Percentiles rank a stretch among this genome's conserved stretches.
phyloP scores from a whole-genome alignment of 2,797 vertebrate species.

The Argyrosomus regius region DNA sequence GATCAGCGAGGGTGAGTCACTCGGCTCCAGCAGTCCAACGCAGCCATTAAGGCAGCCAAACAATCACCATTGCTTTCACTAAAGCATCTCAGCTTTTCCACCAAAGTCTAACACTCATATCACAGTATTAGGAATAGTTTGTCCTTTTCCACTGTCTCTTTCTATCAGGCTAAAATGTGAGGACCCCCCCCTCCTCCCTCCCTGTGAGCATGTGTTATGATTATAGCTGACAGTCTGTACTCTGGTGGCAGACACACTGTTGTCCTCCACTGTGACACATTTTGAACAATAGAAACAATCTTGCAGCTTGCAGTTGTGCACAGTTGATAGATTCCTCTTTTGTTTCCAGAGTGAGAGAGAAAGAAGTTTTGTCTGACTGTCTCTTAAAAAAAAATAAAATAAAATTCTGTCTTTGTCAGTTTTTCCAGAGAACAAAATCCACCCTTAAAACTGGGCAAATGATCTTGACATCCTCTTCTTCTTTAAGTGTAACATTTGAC shows the following conservation, averaged over 20 bases:
- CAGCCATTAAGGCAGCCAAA: conserved; percentile 50
- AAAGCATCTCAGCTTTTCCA: conserved; percentile 3
- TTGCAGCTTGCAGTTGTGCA: neutral
- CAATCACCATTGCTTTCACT: conserved; percentile 36
- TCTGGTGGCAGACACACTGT: conserved; percentile 35
- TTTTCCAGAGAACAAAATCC: conserved; percentile 20
- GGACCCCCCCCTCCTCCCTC: conserved; percentile 4
- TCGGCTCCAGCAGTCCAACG: conserved; percentile 26
- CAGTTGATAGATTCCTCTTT: conserved; percentile 2
- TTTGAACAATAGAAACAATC: conserved; percentile 39
- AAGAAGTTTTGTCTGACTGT: neutral
- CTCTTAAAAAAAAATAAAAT: neutral
- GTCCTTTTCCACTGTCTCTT: conserved; percentile 29
- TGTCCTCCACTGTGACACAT: conserved; percentile 44
- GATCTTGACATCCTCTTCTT: neutral
- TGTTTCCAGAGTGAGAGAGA: neutral
- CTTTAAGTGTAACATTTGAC: conserved; percentile 17
- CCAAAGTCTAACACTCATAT: neutral
- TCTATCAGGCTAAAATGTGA: conserved; percentile 23
- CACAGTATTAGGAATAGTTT: conserved; percentile 6
- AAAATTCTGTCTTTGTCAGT: conserved; percentile 4
- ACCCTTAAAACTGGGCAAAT: conserved; percentile 24
- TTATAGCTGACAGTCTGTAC: conserved; percentile 55
- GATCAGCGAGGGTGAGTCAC: conserved; percentile 57
- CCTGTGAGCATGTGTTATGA: conserved; percentile 30